Evolutionary conservation across 2,888 invertebrate species (phyloP), one percentile per base, ranked within the genome.

Genomic region (Choreutis nemorana): DNA sequence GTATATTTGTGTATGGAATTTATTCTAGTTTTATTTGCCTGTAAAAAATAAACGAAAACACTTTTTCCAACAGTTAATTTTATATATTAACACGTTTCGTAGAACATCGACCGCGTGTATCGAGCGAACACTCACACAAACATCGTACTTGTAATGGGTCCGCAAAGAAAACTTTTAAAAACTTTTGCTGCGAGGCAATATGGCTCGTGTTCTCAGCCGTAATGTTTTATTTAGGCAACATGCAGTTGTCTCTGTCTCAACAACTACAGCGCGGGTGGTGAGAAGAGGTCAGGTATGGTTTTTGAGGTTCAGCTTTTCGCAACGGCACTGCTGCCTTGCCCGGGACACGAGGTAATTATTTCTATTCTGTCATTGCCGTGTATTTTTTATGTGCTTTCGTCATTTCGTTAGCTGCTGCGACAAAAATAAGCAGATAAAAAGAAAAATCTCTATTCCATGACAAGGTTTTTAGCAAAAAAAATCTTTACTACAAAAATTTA

Each of bases 161-260:
- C 72, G 77, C 75, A 78, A 79, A 79, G 77, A 77, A 80, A 80
- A 80, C 71, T 80, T 80, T 80, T 79, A 65, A 79, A 78, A 80
- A 80, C 75, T 80, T 80, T 80, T 73, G 68, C 75, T 72, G 65
- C 72, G 72, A 78, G 73, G 79, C 80, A 79, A 79, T 79, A 79
- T 78, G 78, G 78, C 78, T 75, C 77, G 75, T 72, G 75, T 77
- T 78, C 75, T 71, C 70, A 67, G 65, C 66, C 77, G 71, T 71
- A 67, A 73, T 70, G 70, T 73, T 77, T 78, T 78, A 79, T 79
- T 77, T 75, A 72, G 75, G 71, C 63, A 66, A 66, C 68, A 55
- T 51, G 61, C 37, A 52, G 48, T 58, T 47, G 48, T 75, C 75
- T 55, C 61, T 42, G 47, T 79, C 67, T 52, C 40, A 41, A 42